Evolutionary conservation across 1,140 invertebrate genomes (phyloP), one percentile per base, ranked within the genome.

Genomic region (Pseudomyrmex pallidus): DNA sequence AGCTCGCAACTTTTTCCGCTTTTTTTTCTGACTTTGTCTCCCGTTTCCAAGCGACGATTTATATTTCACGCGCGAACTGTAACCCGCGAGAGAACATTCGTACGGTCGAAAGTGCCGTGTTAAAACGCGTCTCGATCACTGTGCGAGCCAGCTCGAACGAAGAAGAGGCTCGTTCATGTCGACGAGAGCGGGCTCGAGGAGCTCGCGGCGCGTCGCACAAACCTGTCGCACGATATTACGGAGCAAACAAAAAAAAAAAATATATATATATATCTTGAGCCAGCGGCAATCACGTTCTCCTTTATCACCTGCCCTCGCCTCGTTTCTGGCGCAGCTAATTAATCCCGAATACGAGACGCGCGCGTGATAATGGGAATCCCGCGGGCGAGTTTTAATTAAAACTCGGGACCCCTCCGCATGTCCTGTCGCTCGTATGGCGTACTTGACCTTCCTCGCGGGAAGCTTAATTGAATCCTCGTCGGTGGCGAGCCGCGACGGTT

Each of bases 381-480:
- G 59, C 46, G 54, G 70, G 70, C 56, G 67, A 66, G 62, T 74
- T 88, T 88, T 77, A 88, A 88, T 88, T 88, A 87, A 85, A 85
- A 82, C 74, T 56, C 86, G 46, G 73, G 72, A 35, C 35, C 63
- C 54, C 44, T 72, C 25, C 50, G 13, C 15, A 46, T 15, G 35
- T 20, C 73, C 17, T 46, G 82, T 87, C 85, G 68, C 17, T 76
- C 74, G 64, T 82, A 85, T 59, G 44, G n/a, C 74, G 87, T 62
- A 85, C 87, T 88, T 87, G 87, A 87, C 87, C 87, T 88, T 88
- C 76, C 87, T 25, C 86, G 64, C 76, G 83, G 83, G n/a, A 85
- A 35, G 52, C 74, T 82, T 85, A 87, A 82, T 87, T 73, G 86
- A 85, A 88, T 76, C 70, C 64, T 86, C 57, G 48, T 68, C 22